Conservation (phyloP, 2,888 invertebrate species). For the Metallyticus violacea region DNA sequence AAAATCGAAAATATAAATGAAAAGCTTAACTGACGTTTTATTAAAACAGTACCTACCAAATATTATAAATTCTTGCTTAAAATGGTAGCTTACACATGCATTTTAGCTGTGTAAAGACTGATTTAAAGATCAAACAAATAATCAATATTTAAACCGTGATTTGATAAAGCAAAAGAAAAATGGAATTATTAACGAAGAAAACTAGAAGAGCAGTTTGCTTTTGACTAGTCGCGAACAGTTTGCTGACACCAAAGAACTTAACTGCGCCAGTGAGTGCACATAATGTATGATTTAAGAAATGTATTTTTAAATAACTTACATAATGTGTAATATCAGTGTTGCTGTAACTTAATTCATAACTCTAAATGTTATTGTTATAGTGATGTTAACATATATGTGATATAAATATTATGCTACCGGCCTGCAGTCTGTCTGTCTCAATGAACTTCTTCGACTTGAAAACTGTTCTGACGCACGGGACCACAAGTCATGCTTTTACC, state of each 20-base stretch:
- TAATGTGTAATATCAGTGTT: not conserved
- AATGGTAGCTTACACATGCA: not conserved
- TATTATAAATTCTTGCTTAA: not conserved
- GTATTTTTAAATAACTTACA: constrained; percentile 4
- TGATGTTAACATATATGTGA: not conserved
- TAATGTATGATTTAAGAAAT: not conserved
- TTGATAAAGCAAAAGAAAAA: not conserved
- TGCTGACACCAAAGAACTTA: not conserved
- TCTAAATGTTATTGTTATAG: not conserved
- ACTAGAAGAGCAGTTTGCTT: not conserved
- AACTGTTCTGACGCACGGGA: not conserved
- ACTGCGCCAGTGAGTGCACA: not conserved
- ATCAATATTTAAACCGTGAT: not conserved
- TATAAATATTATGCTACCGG: not conserved
- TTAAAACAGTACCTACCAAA: not conserved
- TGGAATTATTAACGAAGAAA: not conserved
- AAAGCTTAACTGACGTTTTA: not conserved
- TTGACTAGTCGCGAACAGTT: not conserved
- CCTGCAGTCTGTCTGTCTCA: not conserved
- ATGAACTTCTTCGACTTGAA: not conserved
- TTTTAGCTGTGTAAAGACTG: not conserved
- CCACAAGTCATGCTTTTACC: not conserved
- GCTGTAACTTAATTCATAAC: not conserved
- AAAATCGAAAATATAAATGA: not conserved
- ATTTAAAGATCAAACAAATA: not conserved